Evolutionary conservation across 1,140 invertebrate genomes (phyloP).

Genomic region (Capitella teleta): DNA sequence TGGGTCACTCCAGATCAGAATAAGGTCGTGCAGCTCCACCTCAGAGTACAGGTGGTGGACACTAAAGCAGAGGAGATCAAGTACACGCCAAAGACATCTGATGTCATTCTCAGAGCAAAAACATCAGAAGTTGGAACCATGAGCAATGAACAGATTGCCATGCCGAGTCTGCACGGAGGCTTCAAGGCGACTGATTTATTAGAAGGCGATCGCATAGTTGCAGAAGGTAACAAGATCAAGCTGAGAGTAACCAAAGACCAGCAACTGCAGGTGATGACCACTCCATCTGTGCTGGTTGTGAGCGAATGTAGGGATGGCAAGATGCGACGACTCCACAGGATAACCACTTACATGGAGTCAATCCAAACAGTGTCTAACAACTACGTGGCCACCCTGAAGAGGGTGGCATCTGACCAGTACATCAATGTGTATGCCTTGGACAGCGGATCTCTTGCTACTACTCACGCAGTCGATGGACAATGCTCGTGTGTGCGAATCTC

Average conservation of each 20-base stretch:
- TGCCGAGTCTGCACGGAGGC: background rate
- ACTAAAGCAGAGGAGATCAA: background rate
- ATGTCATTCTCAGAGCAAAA: background rate
- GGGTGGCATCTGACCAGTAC: background rate
- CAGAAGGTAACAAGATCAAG: background rate
- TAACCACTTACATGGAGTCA: background rate
- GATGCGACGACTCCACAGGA: background rate
- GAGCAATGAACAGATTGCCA: background rate
- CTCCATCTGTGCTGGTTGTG: background rate
- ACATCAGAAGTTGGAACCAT: too few relatives aligned
- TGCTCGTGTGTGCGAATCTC: background rate
- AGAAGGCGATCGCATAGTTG: background rate
- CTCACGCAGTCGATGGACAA: background rate
- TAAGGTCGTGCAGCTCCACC: background rate
- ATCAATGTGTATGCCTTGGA: background rate
- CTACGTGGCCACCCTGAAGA: background rate
- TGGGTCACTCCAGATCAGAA: background rate
- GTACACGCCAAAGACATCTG: background rate
- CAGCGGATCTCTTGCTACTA: background rate
- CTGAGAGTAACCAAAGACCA: background rate
- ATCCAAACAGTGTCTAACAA: background rate
- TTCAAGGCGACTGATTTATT: background rate
- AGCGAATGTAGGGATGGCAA: background rate
- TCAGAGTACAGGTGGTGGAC: background rate
- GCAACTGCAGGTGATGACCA: background rate